Evolutionary conservation across 2,113 vertebrate species (phyloP).

Genomic region (Melozone crissalis): DNA sequence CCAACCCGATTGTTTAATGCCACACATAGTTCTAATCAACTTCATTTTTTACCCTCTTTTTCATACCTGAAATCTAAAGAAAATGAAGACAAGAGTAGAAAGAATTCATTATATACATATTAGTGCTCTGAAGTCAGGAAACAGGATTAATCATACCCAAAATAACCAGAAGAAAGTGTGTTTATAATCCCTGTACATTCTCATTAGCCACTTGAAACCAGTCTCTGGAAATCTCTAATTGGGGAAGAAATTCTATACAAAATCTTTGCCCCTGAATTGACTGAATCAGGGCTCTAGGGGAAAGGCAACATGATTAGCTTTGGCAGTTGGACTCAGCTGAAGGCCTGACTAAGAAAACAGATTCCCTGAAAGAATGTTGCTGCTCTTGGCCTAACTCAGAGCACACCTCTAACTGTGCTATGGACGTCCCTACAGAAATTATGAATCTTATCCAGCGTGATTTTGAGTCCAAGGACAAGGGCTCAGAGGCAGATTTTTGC

Average conservation of each 20-base stretch:
- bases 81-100: constrained; percentile 31
- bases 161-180: constrained; percentile 53
- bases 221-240: constrained; percentile 56
- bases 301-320: constrained; percentile 49
- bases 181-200: constrained; percentile 62
- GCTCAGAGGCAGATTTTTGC: not conserved
- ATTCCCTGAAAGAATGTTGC: not conserved
- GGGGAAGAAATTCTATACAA: constrained; percentile 64
- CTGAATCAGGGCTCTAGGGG: constrained; percentile 58
- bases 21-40: constrained; percentile 42
- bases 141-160: constrained; percentile 57
- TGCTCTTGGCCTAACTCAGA: constrained; percentile 1
- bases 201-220: constrained; percentile 52
- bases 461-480: not conserved
- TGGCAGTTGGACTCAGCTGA: constrained; percentile 45
- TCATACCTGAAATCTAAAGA: constrained; percentile 47
- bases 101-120: constrained; percentile 53
- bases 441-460: not conserved
- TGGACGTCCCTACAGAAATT: not conserved
- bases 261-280: constrained; percentile 67
- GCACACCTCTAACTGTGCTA: not conserved
- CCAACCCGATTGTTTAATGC: constrained; percentile 37
- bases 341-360: constrained; percentile 15
- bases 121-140: constrained; percentile 43
- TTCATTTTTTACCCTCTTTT: not conserved